Percentiles rank a stretch among this genome's conserved stretches.
Evolutionary conservation across 2,888 invertebrate genomes (phyloP).

Genomic region (Rotaria sp.): DNA sequence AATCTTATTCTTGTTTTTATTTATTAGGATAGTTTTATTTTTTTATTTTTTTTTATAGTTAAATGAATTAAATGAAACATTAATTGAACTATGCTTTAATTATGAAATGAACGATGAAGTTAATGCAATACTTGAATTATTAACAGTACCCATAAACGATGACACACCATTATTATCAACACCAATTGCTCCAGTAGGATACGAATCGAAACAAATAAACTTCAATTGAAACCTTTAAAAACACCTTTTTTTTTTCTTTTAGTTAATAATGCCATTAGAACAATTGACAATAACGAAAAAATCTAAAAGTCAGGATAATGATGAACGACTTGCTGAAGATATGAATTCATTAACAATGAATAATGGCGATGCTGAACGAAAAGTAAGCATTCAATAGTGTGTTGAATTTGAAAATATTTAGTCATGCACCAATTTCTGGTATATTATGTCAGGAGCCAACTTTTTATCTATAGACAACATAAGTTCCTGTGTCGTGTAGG

Average conservation of each 20-base stretch:
- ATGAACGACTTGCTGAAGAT: neutral
- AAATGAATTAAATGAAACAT: constrained; percentile 1
- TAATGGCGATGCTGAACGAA: neutral
- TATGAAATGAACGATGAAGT: neutral
- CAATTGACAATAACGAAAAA: neutral
- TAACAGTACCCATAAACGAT: neutral
- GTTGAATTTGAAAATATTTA: too few species aligned
- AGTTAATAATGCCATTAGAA: neutral
- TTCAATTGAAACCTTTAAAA: too few species aligned
- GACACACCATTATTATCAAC: neutral
- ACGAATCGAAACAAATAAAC: neutral
- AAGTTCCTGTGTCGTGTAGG: too few species aligned
- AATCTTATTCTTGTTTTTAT: neutral
- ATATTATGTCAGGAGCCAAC: too few species aligned
- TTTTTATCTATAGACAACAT: too few species aligned
- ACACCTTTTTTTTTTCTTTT: neutral
- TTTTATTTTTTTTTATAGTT: neutral
- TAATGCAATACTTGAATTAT: neutral
- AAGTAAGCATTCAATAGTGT: neutral
- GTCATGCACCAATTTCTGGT: too few species aligned
- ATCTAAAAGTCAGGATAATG: neutral
- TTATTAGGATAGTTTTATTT: neutral
- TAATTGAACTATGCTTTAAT: neutral
- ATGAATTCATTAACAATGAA: neutral
- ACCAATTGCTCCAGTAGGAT: neutral